Evolutionary conservation across 2,888 invertebrate genomes (phyloP), one percentile per base, ranked within the genome.

Genomic region (Pyrrhia umbra): DNA sequence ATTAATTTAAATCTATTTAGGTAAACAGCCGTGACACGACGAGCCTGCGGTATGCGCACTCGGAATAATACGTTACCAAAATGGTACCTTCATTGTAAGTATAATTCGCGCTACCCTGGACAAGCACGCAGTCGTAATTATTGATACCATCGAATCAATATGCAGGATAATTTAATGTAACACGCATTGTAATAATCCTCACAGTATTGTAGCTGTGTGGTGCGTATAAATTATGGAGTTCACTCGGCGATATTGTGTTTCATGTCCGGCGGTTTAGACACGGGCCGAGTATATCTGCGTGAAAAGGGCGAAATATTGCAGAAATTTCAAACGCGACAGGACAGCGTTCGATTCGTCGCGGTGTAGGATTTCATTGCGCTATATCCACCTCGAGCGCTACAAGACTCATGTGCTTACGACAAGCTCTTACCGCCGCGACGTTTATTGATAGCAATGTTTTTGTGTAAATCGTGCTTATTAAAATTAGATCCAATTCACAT

Each of bases 281-380:
- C 89, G 92, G 89, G 86, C 88, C 87, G 88, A 79, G 90, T 92
- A 91, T 94, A 93, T 93, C 93, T 92, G 92, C 90, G 92, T 93
- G 94, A 94, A 94, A 93, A 94, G 93, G 92, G 93, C 94, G 89
- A 94, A 94, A 94, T 94, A 95, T 95, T 93, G 94, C 93, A 93
- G 90, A 92, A 94, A 94, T 93, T 92, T 92, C 93, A 90, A 93
- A 91, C 82, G 90, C 89, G 94, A 94, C 94, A 93, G 93, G 92
- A 92, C 92, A 91, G 91, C 91, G 92, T 93, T 93, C 94, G 93
- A 94, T 94, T 94, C 91, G 94, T 92, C 91, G 88, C 88, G 94
- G 94, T 94, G 92, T 94, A 87, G 92, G 90, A 89, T 95, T 94
- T 94, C 94, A 95, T 94, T 94, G 94, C 92, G 91, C 86, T 89